A percentile compares a stretch with the other conserved stretches of the same genome.
Evolutionary conservation across 2,797 vertebrate species (phyloP).

Genomic region (Fratercula arctica): DNA sequence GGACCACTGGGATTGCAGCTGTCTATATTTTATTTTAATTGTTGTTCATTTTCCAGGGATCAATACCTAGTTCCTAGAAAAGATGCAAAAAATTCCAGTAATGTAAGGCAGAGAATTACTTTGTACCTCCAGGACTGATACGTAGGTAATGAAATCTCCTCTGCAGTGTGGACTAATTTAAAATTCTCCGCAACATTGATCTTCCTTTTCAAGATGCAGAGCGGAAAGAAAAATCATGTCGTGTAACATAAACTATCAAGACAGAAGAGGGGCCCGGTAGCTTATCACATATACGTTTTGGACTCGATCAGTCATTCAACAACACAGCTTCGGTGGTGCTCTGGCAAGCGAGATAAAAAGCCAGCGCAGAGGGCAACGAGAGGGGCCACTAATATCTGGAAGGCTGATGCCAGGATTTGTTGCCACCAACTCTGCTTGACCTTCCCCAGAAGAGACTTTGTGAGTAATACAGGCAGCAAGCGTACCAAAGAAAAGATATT

Average conservation of each 20-base stretch:
- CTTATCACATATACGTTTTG: not conserved
- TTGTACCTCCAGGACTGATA: not conserved
- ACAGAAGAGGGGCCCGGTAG: not conserved
- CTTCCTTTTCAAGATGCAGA: conserved; percentile 8
- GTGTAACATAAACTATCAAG: not conserved
- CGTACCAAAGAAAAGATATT: not conserved
- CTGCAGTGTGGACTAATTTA: not conserved
- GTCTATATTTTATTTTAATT: conserved; percentile 53
- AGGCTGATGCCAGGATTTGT: not conserved
- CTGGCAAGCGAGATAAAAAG: not conserved
- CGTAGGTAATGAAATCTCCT: conserved; percentile 1
- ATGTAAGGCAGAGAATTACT: conserved; percentile 15
- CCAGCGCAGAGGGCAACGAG: not conserved
- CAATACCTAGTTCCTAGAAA: conserved; percentile 60
- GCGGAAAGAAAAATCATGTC: not conserved
- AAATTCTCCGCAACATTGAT: not conserved
- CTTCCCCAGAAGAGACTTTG: not conserved
- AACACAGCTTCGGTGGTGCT: not conserved
- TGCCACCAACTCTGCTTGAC: not conserved
- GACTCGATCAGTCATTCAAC: not conserved
- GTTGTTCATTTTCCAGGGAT: conserved; percentile 48
- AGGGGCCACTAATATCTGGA: not conserved
- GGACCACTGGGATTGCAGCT: not conserved
- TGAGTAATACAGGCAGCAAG: not conserved
- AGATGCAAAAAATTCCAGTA: conserved; percentile 52